Evolutionary conservation across 2,113 vertebrate species (phyloP).

Genomic region (Erythrolamprus reginae): DNA sequence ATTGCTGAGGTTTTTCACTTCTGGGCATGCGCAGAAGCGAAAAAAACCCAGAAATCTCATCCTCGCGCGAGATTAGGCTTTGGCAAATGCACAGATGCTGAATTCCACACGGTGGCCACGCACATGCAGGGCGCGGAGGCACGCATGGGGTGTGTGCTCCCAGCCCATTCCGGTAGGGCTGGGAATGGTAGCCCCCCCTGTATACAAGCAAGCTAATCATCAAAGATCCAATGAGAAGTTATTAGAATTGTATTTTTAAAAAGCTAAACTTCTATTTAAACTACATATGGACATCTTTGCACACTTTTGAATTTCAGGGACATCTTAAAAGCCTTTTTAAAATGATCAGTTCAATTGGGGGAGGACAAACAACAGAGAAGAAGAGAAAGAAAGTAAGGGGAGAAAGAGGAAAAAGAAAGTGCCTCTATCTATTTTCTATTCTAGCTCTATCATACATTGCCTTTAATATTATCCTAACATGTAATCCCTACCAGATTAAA

Average conservation of each 20-base stretch:
- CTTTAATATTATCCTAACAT: background rate
- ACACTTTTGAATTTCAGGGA: background rate
- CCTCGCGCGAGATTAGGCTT: too few relatives aligned
- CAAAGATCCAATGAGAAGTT: background rate
- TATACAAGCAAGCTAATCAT: too few relatives aligned
- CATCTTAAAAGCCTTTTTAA: background rate
- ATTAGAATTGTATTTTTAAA: background rate
- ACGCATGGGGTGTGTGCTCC: too few relatives aligned
- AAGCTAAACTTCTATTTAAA: background rate
- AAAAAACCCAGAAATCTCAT: too few relatives aligned
- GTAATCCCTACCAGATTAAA: background rate
- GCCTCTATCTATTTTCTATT: background rate
- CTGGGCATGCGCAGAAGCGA: too few relatives aligned
- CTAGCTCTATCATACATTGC: background rate
- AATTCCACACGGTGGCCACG: too few relatives aligned
- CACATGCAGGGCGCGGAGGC: too few relatives aligned
- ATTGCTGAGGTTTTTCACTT: too few relatives aligned
- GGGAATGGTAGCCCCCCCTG: too few relatives aligned
- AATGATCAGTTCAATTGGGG: background rate
- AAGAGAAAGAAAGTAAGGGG: background rate
- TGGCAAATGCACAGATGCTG: too few relatives aligned
- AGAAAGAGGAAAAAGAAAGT: background rate
- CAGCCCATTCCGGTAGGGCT: too few relatives aligned
- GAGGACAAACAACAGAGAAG: background rate
- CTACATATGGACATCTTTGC: background rate